Base-by-base conservation (phyloP, 2,797 vertebrate genomes). In the Eulemur albifrons region DNA sequence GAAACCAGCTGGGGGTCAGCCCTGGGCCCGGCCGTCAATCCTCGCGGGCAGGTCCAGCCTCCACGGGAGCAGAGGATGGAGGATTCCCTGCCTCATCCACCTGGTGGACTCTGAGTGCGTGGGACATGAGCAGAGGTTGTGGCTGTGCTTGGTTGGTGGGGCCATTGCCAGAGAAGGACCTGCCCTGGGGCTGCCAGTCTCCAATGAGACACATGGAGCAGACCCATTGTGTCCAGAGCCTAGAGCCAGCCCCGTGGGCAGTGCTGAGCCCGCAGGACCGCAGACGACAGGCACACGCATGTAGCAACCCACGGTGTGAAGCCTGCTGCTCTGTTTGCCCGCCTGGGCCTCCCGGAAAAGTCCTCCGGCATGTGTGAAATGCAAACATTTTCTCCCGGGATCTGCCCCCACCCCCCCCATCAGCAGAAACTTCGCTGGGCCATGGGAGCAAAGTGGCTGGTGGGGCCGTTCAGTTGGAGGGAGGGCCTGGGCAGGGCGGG, bases 1-100 rank as follows among this genome's bases (percentile, higher is more conserved):
- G 97, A 92, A 76, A 92, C 54, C 52, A n/a, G 63, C 0, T 6
- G 2, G 32, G 32, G 2, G 7, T 96, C 70, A 96, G 90, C 59
- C 23, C 7, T 2, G 13, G 52, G 2, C 40, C 59, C 2, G 12
- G n/a, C 43, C 8, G 4, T 40, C 69, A 43, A 2, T 38, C 14
- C 65, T 20, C 10, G 5, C 25, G 1, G 27, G 11, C 57, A 52
- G 5, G 7, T 10, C 43, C 18, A 35, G 32, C 38, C 15, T 82
- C 81, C 43, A 20, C 63, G 17, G 63, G 69, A 12, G 43, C 54
- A 67, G 43, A 65, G 30, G 23, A 40, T 1, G 1, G 27, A 32
- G 0, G 0, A 7, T 52, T 43, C 30, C 45, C 61, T 77, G 80
- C 38, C 72, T 70, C 8, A 13, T 17, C 38, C 32, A 5, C 3